Evolutionary conservation across 2,797 vertebrate species (phyloP).

Genomic region (Orestias chungarensis): DNA sequence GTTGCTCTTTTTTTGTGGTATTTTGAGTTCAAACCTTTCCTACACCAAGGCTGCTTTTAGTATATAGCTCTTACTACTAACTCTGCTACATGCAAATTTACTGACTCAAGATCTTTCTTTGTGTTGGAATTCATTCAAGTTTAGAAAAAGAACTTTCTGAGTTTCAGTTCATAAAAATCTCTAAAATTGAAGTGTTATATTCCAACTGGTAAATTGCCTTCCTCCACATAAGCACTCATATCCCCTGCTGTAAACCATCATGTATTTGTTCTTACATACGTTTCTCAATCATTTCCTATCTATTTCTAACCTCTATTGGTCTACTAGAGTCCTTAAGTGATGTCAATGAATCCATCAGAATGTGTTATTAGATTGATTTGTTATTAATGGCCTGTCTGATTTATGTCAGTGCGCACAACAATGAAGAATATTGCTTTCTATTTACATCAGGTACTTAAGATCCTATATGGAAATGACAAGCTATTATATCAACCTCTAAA

Average conservation of each 20-base stretch:
- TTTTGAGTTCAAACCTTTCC: neutral
- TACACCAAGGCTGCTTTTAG: neutral
- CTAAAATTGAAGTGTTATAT: neutral
- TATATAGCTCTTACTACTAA: neutral
- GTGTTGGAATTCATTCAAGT: neutral
- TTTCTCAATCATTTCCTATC: neutral
- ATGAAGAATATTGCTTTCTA: neutral
- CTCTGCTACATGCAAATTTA: neutral
- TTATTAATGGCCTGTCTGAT: neutral
- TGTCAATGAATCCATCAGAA: neutral
- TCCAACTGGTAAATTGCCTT: neutral
- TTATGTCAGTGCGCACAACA: neutral
- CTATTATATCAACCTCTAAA: neutral
- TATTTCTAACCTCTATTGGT: neutral
- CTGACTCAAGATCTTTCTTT: neutral
- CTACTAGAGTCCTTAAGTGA: neutral
- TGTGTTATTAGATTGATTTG: neutral
- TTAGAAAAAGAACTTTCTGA: neutral
- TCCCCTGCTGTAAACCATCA: neutral
- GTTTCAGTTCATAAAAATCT: neutral
- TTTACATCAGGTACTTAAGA: neutral
- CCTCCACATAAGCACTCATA: neutral
- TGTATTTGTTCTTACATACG: neutral
- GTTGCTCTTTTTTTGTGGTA: neutral
- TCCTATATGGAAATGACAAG: neutral